phyloP scores from a whole-genome alignment of 2,888 invertebrate genomes.

The Drosophila macrospina region DNA sequence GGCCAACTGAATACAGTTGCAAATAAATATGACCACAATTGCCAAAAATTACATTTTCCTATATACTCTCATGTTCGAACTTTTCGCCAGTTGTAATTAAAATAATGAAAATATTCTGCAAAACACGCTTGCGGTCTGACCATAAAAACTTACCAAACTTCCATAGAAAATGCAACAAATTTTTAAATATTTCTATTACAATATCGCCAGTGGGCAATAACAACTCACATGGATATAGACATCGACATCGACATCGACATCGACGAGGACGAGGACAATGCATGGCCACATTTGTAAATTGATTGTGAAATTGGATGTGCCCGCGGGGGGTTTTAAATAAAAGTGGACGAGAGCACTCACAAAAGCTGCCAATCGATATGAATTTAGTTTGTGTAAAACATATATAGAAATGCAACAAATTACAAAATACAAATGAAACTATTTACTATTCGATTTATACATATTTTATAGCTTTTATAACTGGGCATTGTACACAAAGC shows the following conservation, averaged over 20 bases:
- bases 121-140: slow-evolving; percentile 61
- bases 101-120: slow-evolving; percentile 69
- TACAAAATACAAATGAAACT: not conserved
- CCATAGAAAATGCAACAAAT: slow-evolving; percentile 29
- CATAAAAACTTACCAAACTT: slow-evolving; percentile 50
- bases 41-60: slow-evolving; percentile 61
- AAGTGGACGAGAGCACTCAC: not conserved
- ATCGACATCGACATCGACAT: slow-evolving; percentile 3
- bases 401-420: not conserved
- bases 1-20: slow-evolving; percentile 14
- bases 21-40: slow-evolving; percentile 68
- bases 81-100: slow-evolving; percentile 71
- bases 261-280: slow-evolving; percentile 8
- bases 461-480: not conserved
- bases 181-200: slow-evolving; percentile 46
- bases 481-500: not conserved
- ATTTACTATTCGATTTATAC: slow-evolving; percentile 1
- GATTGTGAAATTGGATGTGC: slow-evolving; percentile 16
- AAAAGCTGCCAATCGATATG: slow-evolving; percentile 11
- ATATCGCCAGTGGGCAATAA: slow-evolving; percentile 24
- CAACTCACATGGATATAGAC: too few species aligned
- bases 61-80: not conserved
- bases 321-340: slow-evolving; percentile 23
- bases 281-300: slow-evolving; percentile 17
- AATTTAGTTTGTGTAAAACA: slow-evolving; percentile 9